Evolutionary conservation across 1,140 invertebrate genomes (phyloP).

Genomic region (Cylas formicarius): DNA sequence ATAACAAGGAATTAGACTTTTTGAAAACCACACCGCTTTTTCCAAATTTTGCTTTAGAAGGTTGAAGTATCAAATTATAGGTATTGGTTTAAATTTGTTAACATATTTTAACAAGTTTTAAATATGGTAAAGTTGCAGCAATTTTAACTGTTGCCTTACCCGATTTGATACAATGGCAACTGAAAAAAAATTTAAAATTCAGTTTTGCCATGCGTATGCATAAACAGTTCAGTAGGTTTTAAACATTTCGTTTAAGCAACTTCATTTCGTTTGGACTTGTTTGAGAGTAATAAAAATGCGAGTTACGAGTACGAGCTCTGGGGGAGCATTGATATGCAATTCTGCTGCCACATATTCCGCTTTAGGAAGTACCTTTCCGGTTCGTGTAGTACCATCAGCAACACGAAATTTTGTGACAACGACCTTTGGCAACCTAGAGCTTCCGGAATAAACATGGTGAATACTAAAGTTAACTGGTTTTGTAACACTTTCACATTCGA

Average conservation of each 20-base stretch:
- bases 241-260: neutral
- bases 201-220: too few species aligned
- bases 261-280: neutral
- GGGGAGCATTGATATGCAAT: slow-evolving; percentile 16
- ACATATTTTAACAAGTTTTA: neutral
- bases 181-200: too few species aligned
- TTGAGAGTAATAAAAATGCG: too few species aligned
- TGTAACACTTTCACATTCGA: too few species aligned
- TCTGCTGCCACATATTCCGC: slow-evolving; percentile 17
- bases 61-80: too few species aligned
- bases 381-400: slow-evolving; percentile 4
- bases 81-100: too few species aligned
- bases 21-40: too few species aligned
- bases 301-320: too few species aligned
- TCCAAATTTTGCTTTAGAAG: too few species aligned
- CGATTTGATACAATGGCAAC: neutral
- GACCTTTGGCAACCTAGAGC: slow-evolving; percentile 15
- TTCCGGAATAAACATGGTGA: too few species aligned
- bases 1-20: too few species aligned
- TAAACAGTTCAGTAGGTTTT: slow-evolving; percentile 1
- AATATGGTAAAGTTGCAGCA: neutral
- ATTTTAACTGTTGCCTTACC: neutral
- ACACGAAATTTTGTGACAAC: slow-evolving; percentile 13
- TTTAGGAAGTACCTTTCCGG: slow-evolving; percentile 22
- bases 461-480: too few species aligned